These are phyloP conservation scores for Phylloscopus whistleri DNA, from an alignment of 2,113 vertebrate species.

Conservation along the genomic window DNA sequence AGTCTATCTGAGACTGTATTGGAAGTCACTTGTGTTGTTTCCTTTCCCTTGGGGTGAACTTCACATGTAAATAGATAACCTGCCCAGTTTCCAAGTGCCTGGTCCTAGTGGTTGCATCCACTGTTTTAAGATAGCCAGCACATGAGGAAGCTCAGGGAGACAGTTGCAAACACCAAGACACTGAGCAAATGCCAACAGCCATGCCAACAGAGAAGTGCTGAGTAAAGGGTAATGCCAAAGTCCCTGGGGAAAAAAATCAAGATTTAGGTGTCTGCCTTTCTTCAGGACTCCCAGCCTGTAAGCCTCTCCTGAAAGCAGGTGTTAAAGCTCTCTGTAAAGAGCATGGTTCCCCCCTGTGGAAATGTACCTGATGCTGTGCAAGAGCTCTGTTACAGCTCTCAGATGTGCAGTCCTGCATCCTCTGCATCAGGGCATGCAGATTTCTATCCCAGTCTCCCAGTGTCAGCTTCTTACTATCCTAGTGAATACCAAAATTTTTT, in stretches of 20 bases:
- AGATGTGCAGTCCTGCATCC: no score
- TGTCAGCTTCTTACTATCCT: background rate
- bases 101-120: background rate
- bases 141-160: background rate
- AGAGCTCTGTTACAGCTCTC: accelerated
- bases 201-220: background rate
- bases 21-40: background rate
- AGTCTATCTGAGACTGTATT: background rate
- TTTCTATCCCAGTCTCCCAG: background rate
- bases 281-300: background rate
- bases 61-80: background rate
- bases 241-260: background rate
- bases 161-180: background rate
- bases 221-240: background rate
- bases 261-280: background rate
- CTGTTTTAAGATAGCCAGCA: background rate
- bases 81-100: background rate
- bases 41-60: background rate
- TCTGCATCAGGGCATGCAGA: background rate
- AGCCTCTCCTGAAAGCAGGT: background rate
- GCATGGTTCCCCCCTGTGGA: background rate
- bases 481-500: background rate
- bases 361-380: background rate
- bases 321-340: background rate
- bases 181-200: background rate